phyloP scores from a whole-genome alignment of 2,113 vertebrate species.

The Cairina moschata region DNA sequence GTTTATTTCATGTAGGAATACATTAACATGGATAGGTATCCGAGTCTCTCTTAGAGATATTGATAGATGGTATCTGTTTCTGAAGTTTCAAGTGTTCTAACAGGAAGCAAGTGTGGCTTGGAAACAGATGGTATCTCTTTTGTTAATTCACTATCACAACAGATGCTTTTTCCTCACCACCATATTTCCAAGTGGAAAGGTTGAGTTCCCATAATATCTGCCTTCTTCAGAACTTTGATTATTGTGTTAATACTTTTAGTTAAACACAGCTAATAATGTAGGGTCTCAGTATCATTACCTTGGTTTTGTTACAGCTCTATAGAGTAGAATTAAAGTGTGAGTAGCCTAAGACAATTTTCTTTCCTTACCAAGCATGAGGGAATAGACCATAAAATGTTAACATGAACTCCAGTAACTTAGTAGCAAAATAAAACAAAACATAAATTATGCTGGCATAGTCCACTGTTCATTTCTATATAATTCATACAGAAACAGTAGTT shows the following conservation, averaged over 20 bases:
- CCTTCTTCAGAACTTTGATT: not conserved
- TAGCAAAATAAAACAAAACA: not conserved
- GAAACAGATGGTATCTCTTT: not conserved
- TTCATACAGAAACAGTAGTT: not conserved
- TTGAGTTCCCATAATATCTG: not conserved
- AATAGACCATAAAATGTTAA: constrained; percentile 5
- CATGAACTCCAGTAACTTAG: not conserved
- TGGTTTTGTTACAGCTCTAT: not conserved
- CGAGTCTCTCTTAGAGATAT: not conserved
- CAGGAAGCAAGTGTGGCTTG: not conserved
- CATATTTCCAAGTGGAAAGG: not conserved
- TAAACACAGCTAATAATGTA: not conserved
- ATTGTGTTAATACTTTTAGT: not conserved
- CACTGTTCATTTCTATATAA: not conserved
- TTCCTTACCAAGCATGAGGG: not conserved
- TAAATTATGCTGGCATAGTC: not conserved
- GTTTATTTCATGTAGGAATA: not conserved
- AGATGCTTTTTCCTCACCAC: not conserved
- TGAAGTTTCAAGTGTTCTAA: not conserved
- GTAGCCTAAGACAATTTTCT: not conserved
- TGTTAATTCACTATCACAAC: not conserved
- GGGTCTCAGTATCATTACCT: not conserved
- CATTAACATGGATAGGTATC: not conserved
- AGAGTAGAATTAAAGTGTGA: not conserved
- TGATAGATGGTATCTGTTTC: not conserved